phyloP scores from a whole-genome alignment of 2,113 vertebrate species.

The Gnathochromis pfefferi region DNA sequence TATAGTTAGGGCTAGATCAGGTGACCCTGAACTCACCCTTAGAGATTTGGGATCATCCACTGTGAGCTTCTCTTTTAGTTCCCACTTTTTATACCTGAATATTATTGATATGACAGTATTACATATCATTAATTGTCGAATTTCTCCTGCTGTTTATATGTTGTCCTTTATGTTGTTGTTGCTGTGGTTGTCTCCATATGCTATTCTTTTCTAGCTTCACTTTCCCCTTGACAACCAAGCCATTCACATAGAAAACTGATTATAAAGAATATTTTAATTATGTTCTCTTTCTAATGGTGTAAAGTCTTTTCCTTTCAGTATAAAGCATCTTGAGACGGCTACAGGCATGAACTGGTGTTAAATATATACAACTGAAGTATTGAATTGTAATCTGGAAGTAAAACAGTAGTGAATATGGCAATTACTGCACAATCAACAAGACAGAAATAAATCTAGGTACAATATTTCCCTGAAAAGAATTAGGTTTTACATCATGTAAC shows the following conservation, averaged over 20 bases:
- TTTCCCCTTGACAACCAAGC: not conserved
- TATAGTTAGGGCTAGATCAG: not conserved
- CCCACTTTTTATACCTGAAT: not conserved
- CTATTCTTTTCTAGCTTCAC: not conserved
- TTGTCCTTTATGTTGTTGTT: not conserved
- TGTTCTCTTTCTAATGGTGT: not conserved
- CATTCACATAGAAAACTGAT: not conserved
- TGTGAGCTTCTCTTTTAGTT: not conserved
- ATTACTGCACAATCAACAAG: not conserved
- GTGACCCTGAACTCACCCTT: not conserved
- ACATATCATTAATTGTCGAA: not conserved
- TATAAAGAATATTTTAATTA: not conserved
- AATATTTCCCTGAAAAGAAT: not conserved
- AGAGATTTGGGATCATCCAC: not conserved
- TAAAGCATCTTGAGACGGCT: not conserved
- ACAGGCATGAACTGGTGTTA: not conserved
- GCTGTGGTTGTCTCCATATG: not conserved
- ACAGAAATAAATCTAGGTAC: not conserved
- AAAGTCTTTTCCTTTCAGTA: not conserved
- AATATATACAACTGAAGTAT: not conserved
- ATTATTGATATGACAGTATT: not conserved
- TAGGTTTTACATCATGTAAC: not conserved
- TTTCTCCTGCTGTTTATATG: not conserved
- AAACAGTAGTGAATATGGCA: not conserved
- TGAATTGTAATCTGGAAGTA: not conserved